Base-by-base conservation (phyloP, 2,888 invertebrate genomes). In the Drosophila multiciliata region DNA sequence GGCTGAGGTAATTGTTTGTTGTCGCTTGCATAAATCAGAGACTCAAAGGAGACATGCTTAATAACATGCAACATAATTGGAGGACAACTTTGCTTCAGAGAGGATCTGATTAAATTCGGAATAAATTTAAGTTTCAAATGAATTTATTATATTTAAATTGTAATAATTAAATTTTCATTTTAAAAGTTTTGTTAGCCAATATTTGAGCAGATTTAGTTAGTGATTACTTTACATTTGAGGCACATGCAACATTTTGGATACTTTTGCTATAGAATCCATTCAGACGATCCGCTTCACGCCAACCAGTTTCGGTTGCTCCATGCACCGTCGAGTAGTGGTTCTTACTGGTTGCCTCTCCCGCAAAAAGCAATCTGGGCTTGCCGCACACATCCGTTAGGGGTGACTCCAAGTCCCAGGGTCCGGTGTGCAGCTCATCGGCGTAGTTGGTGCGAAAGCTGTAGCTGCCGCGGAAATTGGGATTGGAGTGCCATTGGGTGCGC, bases 301-400 rank as follows among this genome's bases (percentile, higher is more conserved):
- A 95, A 0, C 97, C 97, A 11, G 95, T 94, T 84, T 96, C 96
- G 0, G 96, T 92, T 0, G 97, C 97, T 0, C 96, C 96, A 83
- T 97, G 96, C 0, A 95, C 96, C 0, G 96, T 95, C 0, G 95
- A 94, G 88, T 94, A 96, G 86, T 94, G 94, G 73, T 94, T 94
- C 49, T 94, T 94, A 15, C 95, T 95, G 0, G 95, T 94, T 0
- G 96, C 95, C 91, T 96, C 96, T 0, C 96, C 96, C 1, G 95
- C 96, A 84, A 96, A 96, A 75, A 95, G 94, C 1, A 96, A 90
- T 0, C 94, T 91, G 26, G 95, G 94, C 58, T 92, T 92, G 42
- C 92, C 92, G 36, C 70, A 68, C 1, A 57, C 29, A 50, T 82
- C 76, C 0, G 80, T 40, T 0, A 95, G 74, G 0, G 96, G 96